Evolutionary conservation across 2,888 invertebrate species (phyloP).

Genomic region (Lymantria dispar): DNA sequence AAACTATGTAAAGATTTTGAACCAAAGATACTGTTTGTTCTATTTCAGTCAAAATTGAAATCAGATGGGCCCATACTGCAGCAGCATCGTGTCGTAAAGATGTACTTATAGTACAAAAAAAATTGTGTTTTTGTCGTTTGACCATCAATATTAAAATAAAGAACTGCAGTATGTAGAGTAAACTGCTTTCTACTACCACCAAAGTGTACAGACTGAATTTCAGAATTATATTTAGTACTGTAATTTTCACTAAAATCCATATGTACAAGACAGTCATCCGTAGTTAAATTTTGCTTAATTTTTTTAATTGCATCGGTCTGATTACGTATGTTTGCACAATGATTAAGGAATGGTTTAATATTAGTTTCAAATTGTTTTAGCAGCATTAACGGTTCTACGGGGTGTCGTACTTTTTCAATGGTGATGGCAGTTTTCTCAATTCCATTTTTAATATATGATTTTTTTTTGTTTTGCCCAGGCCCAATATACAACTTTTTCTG

Average conservation of each 20-base stretch:
- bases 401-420: slow-evolving; percentile 7
- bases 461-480: slow-evolving; percentile 12
- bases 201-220: slow-evolving; percentile 7
- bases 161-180: slow-evolving; percentile 7
- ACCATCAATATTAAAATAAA: slow-evolving; percentile 13
- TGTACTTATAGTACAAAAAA: slow-evolving; percentile 14
- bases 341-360: slow-evolving; percentile 3
- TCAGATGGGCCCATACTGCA: slow-evolving; percentile 18
- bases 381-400: slow-evolving; percentile 1
- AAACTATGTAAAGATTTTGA: not conserved
- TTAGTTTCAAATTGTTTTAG: slow-evolving; percentile 1
- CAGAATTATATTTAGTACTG: slow-evolving; percentile 4
- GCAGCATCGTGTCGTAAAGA: slow-evolving; percentile 17
- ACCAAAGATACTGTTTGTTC: slow-evolving; percentile 1
- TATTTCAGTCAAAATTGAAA: slow-evolving; percentile 18
- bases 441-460: slow-evolving; percentile 9
- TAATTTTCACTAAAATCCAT: slow-evolving; percentile 6
- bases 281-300: slow-evolving; percentile 1
- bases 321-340: slow-evolving; percentile 4
- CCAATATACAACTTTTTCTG: not conserved
- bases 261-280: slow-evolving; percentile 3
- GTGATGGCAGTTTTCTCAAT: slow-evolving; percentile 14
- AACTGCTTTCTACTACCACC: slow-evolving; percentile 5
- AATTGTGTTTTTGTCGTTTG: slow-evolving; percentile 9
- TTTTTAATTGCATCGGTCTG: slow-evolving; percentile 6